A percentile compares a stretch with the other conserved stretches of the same genome.
phyloP scores from a whole-genome alignment of 2,113 vertebrate species.

The Suncus etruscus region DNA sequence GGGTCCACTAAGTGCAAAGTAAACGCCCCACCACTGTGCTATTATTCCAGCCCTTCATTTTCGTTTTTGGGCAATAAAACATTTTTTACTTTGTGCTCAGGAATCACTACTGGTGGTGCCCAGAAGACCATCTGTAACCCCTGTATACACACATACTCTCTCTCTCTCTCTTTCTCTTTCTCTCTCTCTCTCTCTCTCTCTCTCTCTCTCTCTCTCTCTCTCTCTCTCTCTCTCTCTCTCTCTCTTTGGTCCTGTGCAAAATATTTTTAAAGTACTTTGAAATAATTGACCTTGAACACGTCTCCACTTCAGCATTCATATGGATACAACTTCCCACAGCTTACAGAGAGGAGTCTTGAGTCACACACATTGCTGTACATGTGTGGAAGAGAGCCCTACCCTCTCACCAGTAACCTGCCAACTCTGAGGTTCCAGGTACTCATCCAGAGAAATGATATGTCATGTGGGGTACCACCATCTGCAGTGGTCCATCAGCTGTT shows the following conservation, averaged over 20 bases:
- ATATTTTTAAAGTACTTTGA: slow-evolving; percentile 13
- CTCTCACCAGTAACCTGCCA: background rate
- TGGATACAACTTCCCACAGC: background rate
- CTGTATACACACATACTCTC: no score
- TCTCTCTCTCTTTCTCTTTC: no score
- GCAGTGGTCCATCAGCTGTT: slow-evolving; percentile 47
- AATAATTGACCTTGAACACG: background rate
- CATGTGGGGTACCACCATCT: slow-evolving; percentile 32
- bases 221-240: no score
- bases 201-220: no score
- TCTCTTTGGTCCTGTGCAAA: background rate
- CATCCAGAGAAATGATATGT: background rate
- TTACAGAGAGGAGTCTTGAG: background rate
- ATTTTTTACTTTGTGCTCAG: no score
- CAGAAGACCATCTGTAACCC: no score
- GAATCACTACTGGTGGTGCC: no score
- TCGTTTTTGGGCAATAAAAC: no score
- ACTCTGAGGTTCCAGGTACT: slow-evolving; percentile 25
- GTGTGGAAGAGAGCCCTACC: background rate
- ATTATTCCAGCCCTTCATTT: no score
- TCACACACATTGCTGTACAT: background rate
- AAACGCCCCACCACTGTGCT: no score
- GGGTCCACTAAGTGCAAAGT: no score
- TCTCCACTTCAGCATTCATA: background rate
- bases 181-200: no score